phyloP scores from a whole-genome alignment of 2,888 invertebrate species.

The Antheraea yamamai region DNA sequence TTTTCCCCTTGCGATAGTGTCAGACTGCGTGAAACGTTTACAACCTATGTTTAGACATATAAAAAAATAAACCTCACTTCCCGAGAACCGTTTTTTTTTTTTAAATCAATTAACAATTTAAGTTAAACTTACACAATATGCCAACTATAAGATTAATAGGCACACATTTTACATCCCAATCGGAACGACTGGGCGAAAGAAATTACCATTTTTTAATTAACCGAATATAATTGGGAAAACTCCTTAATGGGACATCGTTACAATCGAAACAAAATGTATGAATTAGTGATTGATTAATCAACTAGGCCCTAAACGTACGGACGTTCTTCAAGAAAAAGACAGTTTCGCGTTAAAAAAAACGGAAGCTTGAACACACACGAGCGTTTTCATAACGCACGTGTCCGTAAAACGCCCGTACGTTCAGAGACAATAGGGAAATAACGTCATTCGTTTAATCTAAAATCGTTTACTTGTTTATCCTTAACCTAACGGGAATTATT shows the following conservation, averaged over 20 bases:
- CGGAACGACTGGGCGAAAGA: neutral
- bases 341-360: neutral
- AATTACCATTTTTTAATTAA: neutral
- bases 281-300: neutral
- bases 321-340: neutral
- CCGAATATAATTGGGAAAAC: neutral
- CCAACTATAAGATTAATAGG: conserved; percentile 17
- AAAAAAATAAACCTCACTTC: conserved; percentile 48
- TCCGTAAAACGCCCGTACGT: neutral
- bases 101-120: conserved; percentile 28
- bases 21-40: conserved; percentile 63
- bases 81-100: conserved; percentile 26
- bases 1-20: conserved; percentile 58
- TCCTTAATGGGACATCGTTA: neutral
- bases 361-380: neutral
- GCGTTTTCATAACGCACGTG: neutral
- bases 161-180: conserved; percentile 7
- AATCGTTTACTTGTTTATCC: conserved; percentile 63
- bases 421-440: neutral
- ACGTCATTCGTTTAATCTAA: conserved; percentile 35
- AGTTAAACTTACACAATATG: conserved; percentile 18
- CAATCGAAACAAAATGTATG: neutral
- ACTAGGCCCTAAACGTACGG: neutral
- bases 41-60: conserved; percentile 46
- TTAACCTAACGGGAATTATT: conserved; percentile 72